Conservation (phyloP, 2,113 vertebrate species). For the Gracilinanus agilis region DNA sequence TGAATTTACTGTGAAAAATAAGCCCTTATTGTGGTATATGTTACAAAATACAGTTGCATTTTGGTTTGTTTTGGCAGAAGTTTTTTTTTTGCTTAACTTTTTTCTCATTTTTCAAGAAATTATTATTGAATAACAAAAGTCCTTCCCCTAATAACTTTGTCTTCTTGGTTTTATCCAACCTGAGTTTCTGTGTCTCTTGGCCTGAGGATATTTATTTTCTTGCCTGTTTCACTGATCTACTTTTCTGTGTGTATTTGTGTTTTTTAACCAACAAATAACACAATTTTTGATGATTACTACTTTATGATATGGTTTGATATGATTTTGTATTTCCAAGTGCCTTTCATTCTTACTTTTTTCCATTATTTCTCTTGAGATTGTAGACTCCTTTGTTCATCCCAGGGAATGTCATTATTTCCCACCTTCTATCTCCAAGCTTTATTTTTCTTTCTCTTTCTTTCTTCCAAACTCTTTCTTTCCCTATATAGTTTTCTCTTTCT, state of each 20-base stretch:
- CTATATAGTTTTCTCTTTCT: neutral
- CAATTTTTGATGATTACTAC: neutral
- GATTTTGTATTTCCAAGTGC: neutral
- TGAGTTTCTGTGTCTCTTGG: neutral
- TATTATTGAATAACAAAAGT: neutral
- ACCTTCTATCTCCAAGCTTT: neutral
- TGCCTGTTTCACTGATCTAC: neutral
- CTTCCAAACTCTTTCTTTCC: neutral
- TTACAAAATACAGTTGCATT: neutral
- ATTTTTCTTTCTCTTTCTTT: neutral
- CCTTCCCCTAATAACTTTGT: neutral
- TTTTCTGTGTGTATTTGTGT: neutral
- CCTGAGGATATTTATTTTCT: neutral
- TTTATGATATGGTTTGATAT: neutral
- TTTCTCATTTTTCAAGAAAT: neutral
- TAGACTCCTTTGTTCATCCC: neutral
- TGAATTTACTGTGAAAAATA: neutral
- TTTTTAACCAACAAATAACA: neutral
- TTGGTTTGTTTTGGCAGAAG: neutral
- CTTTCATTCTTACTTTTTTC: neutral
- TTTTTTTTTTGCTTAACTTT: neutral
- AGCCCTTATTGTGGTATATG: neutral
- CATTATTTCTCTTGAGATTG: neutral
- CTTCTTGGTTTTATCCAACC: neutral
- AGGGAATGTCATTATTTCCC: neutral